Evolutionary conservation across 1,140 invertebrate species (phyloP).

Genomic region (Trachelipus rathkii): DNA sequence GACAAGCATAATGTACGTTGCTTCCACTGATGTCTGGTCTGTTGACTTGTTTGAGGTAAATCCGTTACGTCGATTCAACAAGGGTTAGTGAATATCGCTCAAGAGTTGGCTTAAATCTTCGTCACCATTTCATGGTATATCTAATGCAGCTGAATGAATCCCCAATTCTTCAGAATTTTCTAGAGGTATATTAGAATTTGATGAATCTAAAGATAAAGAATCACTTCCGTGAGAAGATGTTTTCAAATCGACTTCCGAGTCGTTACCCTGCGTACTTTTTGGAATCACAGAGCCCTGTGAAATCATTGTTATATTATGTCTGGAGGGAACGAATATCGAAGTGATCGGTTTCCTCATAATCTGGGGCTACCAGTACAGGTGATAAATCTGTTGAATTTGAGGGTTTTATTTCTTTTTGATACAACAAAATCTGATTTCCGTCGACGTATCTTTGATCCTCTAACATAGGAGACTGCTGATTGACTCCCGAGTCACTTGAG

Average conservation of each 20-base stretch:
- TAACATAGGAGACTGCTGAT: conserved; percentile 58
- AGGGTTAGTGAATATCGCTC: too few relatives aligned
- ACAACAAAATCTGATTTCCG: conserved; percentile 57
- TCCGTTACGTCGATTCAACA: too few relatives aligned
- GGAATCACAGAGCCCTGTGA: conserved; percentile 54
- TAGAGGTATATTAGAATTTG: conserved; percentile 49
- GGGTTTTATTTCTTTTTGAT: conserved; percentile 26
- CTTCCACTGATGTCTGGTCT: too few relatives aligned
- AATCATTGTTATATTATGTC: conserved; percentile 30
- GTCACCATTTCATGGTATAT: conserved; percentile 59
- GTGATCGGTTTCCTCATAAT: conserved; percentile 51
- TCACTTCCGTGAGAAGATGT: conserved; percentile 53
- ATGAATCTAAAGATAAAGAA: conserved; percentile 54
- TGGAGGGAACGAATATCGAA: conserved; percentile 37
- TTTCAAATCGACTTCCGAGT: conserved; percentile 68
- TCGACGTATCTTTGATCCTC: conserved; percentile 56
- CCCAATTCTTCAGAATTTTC: conserved; percentile 55
- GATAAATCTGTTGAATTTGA: conserved; percentile 47
- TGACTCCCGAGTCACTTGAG: not conserved
- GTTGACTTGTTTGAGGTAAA: too few relatives aligned
- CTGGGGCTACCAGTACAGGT: conserved; percentile 58
- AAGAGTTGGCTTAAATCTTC: too few relatives aligned
- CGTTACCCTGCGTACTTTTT: conserved; percentile 63
- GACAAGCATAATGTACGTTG: too few relatives aligned
- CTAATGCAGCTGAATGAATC: conserved; percentile 68